These are phyloP conservation scores for Lithobates pipiens DNA, from an alignment of 2,797 vertebrate species.

Conservation along the genomic window DNA sequence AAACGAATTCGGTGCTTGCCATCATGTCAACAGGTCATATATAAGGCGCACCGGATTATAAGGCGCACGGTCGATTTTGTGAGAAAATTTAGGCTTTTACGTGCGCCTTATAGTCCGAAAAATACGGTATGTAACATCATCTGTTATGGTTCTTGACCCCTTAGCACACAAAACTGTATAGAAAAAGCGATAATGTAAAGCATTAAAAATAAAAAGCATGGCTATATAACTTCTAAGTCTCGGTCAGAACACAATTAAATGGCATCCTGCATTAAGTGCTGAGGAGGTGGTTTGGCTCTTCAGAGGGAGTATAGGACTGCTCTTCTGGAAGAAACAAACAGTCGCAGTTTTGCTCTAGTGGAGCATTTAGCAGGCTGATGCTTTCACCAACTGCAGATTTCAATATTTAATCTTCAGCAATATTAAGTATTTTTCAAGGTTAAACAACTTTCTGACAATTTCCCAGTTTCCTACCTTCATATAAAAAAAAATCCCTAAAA, in stretches of 20 bases:
- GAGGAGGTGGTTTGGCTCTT: background rate
- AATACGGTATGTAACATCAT: too few species aligned
- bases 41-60: too few species aligned
- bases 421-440: slow-evolving; percentile 29
- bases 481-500: background rate
- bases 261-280: background rate
- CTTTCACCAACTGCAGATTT: background rate
- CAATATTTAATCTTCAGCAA: background rate
- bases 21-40: too few species aligned
- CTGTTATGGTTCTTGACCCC: too few species aligned
- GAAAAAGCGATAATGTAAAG: background rate
- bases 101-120: too few species aligned
- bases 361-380: slow-evolving; percentile 2
- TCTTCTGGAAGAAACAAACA: slow-evolving; percentile 34
- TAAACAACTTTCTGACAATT: slow-evolving; percentile 4
- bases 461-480: background rate
- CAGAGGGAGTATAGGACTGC: slow-evolving; percentile 2
- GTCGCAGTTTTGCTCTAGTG: slow-evolving; percentile 21
- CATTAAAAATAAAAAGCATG: background rate
- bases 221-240: background rate
- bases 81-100: too few species aligned
- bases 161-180: too few species aligned
- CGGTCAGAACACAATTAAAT: too few species aligned
- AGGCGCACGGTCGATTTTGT: too few species aligned
- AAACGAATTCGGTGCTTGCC: too few species aligned